phyloP scores from a whole-genome alignment of 2,888 invertebrate genomes.

The Mimachlamys varia region DNA sequence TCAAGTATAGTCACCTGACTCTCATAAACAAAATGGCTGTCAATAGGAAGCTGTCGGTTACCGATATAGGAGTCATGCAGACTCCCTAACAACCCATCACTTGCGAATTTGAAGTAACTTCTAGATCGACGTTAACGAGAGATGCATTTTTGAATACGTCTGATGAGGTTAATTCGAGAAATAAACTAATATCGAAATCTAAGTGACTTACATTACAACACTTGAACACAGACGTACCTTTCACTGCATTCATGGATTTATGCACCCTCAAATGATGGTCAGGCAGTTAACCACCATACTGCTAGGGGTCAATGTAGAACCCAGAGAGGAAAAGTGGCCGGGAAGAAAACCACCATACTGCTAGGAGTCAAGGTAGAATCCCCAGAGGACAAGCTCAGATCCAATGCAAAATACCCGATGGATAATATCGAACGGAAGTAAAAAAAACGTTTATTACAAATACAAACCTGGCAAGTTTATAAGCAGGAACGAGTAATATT shows the following conservation, averaged over 20 bases:
- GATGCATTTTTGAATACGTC: no score
- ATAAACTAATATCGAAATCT: no score
- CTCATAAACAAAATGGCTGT: no score
- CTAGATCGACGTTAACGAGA: no score
- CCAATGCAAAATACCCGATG: background rate
- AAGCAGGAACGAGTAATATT: background rate
- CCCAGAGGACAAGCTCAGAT: background rate
- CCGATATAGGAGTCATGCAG: no score
- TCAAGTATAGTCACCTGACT: no score
- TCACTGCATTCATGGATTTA: background rate
- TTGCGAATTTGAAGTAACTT: no score
- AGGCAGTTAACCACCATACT: background rate
- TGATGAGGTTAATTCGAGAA: no score
- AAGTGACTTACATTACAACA: no score
- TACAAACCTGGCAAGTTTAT: background rate
- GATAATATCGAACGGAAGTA: background rate
- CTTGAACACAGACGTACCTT: background rate
- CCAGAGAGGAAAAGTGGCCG: background rate
- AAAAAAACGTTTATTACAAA: background rate
- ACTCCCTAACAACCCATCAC: no score
- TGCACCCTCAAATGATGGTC: background rate
- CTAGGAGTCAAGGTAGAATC: background rate
- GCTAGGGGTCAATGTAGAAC: background rate
- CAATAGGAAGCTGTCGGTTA: no score
- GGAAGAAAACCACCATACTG: background rate